A percentile compares a stretch with the other conserved stretches of the same genome.
These are phyloP conservation scores for Haemorhous mexicanus DNA, from an alignment of 2,113 vertebrate species.

Conservation along the genomic window DNA sequence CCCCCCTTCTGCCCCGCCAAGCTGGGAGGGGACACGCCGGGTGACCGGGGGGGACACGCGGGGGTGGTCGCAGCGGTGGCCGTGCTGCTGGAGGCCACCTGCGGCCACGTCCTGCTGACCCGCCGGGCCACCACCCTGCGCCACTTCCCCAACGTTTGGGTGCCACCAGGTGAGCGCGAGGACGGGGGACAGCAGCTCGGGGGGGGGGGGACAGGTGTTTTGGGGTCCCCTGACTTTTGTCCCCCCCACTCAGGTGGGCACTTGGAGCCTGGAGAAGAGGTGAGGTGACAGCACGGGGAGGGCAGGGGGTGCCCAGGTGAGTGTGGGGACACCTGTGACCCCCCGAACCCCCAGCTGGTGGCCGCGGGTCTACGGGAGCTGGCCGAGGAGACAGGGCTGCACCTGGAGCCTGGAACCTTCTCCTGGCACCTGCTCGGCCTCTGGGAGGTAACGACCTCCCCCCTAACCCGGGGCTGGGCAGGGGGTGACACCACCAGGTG, in stretches of 20 bases:
- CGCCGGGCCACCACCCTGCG: neutral
- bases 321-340: neutral
- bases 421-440: neutral
- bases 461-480: neutral
- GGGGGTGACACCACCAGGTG: neutral
- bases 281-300: neutral
- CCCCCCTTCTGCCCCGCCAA: neutral
- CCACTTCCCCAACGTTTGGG: neutral
- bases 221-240: neutral
- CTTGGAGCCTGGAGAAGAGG: neutral
- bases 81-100: neutral
- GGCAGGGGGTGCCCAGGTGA: neutral
- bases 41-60: rapidly evolving
- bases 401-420: neutral
- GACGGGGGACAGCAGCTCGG: neutral
- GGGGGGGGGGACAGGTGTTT: neutral
- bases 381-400: neutral
- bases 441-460: neutral
- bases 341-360: neutral
- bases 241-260: neutral
- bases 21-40: rapidly evolving
- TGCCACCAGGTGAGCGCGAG: neutral
- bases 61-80: neutral
- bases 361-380: neutral
- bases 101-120: neutral